Percentiles rank a stretch among this genome's conserved stretches.
These are phyloP conservation scores for Arrhamphus sclerolepis DNA, from an alignment of 2,797 vertebrate genomes.

Conservation along the genomic window DNA sequence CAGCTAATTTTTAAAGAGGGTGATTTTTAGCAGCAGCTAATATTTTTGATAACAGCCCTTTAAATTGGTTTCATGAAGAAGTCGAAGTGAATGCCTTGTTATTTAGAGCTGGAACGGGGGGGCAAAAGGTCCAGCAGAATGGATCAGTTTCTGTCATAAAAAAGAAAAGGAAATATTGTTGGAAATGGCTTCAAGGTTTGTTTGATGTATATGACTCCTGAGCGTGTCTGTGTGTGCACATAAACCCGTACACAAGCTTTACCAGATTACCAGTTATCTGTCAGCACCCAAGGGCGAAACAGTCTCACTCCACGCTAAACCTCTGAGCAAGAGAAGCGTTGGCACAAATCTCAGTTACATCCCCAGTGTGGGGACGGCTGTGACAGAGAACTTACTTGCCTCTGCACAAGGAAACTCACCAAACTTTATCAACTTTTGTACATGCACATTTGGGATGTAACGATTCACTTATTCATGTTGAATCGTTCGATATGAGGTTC, in stretches of 20 bases:
- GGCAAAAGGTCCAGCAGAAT: constrained; percentile 15
- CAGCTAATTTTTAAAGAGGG: no score
- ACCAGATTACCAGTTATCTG: constrained; percentile 56
- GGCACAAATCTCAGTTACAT: constrained; percentile 31
- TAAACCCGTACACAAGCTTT: constrained; percentile 21
- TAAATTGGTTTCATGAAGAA: constrained; percentile 3
- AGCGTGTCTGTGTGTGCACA: constrained; percentile 20
- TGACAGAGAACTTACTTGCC: constrained; percentile 45
- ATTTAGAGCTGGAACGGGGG: no score
- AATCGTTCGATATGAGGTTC: no score
- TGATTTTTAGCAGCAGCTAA: no score
- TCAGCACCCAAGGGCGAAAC: constrained; percentile 37
- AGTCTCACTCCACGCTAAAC: constrained; percentile 41
- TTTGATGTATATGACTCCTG: constrained; percentile 54
- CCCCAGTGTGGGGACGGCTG: constrained; percentile 36
- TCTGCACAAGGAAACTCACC: constrained; percentile 32
- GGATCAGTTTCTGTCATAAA: constrained; percentile 8
- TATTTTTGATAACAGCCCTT: neutral
- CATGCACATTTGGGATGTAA: no score
- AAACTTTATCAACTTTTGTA: no score
- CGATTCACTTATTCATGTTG: no score
- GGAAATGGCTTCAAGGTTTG: constrained; percentile 45
- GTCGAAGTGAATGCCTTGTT: neutral
- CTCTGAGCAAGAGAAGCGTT: constrained; percentile 43
- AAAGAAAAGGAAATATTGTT: constrained; percentile 40